phyloP scores from a whole-genome alignment of 2,888 invertebrate species.

The Drosophila maculinotata region DNA sequence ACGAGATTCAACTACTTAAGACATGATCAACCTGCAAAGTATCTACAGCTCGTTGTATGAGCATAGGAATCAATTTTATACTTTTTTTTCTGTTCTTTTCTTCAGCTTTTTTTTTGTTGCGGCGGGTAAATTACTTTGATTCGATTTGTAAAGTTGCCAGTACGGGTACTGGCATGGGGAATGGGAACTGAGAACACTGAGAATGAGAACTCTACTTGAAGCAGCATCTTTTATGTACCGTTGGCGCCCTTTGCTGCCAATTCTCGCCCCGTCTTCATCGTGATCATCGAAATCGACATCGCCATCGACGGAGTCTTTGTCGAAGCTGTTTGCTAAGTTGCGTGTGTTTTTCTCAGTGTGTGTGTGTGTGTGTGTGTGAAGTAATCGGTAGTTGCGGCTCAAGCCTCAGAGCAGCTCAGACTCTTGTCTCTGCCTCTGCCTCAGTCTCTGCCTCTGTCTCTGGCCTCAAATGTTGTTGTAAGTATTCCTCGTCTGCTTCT shows the following conservation, averaged over 20 bases:
- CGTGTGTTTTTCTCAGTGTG: conserved; percentile 30
- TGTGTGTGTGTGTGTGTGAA: conserved; percentile 48
- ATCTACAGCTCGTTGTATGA: conserved; percentile 40
- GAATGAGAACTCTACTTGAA: conserved; percentile 52
- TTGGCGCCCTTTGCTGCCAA: conserved; percentile 74
- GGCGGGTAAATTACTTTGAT: conserved; percentile 72
- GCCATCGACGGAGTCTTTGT: conserved; percentile 39
- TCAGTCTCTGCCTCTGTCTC: too few relatives aligned
- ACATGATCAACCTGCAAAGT: conserved; percentile 32
- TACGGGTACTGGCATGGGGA: not conserved
- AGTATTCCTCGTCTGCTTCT: conserved; percentile 46
- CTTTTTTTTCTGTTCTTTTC: not conserved
- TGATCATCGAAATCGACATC: conserved; percentile 62
- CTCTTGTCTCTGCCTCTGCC: conserved; percentile 17
- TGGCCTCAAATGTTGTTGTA: conserved; percentile 67
- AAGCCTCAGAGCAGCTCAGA: conserved; percentile 40
- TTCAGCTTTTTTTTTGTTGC: conserved; percentile 11
- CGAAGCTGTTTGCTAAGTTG: conserved; percentile 45
- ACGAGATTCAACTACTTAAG: conserved; percentile 38
- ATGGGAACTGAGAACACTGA: conserved; percentile 19
- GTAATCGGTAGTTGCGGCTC: conserved; percentile 73
- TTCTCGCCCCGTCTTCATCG: conserved; percentile 70
- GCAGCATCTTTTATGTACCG: conserved; percentile 56
- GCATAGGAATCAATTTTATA: conserved; percentile 62
- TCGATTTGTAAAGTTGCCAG: conserved; percentile 68